Base-by-base conservation (phyloP, 1,140 invertebrate species). In the Drosophila tsacasi region DNA sequence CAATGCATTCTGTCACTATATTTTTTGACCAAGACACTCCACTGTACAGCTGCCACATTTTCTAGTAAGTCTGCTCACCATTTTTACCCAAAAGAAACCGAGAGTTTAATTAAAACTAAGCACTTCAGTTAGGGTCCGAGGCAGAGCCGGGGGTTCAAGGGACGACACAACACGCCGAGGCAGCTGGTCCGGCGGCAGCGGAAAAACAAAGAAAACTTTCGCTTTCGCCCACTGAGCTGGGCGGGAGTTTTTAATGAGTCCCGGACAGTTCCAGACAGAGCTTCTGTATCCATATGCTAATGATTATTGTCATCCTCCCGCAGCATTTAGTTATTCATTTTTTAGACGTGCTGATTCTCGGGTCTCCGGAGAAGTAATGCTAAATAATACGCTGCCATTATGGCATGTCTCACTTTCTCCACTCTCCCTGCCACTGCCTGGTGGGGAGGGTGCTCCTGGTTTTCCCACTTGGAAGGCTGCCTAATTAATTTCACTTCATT, bases 401-500 rank as follows among this genome's bases (percentile, higher is more conserved):
- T 57, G 54, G 35, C 54, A 39, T 39, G 54, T 23, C 54, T 23
- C 54, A 35, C 35, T 57, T 57, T 57, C 54, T 37, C 30, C 30
- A 5, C 3, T 30, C 3, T 27, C 25, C 25, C 25, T 50, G 47
- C 49, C 50, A 5, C 52, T 13, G 50, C 10, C 27, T 17, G 37
- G 37, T 17, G 8, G 37, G 37, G 15, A 7, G 37, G 37, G 15
- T 25, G 35, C 54, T 57, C 21, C 54, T 39, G 21, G 35, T 57
- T 39, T n/a, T 57, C 35, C 54, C 37, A 39, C 54, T 57, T 39
- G 54, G 54, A 57, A n/a, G 54, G 35, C 54, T 57, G 54, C 35
- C 54, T 57, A 57, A 57, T 57, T 57, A 57, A 57, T 57, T 57
- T 57, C 54, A 57, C 54, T 57, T 57, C 54, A 57, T 57, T 57